Evolutionary conservation across 2,797 vertebrate species (phyloP).

Genomic region (Phataginus tetradactyla): DNA sequence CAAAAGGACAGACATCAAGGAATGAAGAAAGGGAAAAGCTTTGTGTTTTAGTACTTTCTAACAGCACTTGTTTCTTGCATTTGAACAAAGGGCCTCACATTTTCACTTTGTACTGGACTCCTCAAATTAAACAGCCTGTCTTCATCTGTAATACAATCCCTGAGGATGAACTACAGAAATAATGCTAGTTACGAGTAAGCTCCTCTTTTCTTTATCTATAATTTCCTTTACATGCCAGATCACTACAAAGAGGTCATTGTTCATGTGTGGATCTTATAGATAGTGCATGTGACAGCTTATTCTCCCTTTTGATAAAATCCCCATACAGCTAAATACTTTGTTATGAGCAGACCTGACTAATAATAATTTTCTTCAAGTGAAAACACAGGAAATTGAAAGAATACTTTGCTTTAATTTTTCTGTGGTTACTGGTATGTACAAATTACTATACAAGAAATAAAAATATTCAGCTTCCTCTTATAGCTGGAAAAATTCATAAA

Average conservation of each 20-base stretch:
- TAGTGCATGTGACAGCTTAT: background rate
- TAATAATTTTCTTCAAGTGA: background rate
- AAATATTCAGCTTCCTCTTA: background rate
- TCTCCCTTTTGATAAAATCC: constrained; percentile 16
- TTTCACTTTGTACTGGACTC: background rate
- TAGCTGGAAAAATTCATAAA: constrained; percentile 46
- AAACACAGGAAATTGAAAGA: constrained; percentile 39
- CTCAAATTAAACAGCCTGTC: background rate
- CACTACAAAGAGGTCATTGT: background rate
- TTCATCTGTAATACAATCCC: background rate
- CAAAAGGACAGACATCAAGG: background rate
- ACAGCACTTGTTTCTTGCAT: background rate
- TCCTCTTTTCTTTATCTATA: background rate
- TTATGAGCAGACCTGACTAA: background rate
- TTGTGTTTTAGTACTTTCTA: background rate
- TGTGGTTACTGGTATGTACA: background rate
- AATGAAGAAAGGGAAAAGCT: background rate
- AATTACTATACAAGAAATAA: constrained; percentile 47
- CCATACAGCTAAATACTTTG: background rate
- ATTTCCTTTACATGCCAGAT: background rate
- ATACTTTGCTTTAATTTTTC: constrained; percentile 28
- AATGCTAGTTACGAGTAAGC: background rate
- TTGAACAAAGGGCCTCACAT: background rate
- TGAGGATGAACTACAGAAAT: background rate
- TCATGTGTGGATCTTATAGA: background rate